Evolutionary conservation across 1,140 invertebrate species (phyloP), one percentile per base, ranked within the genome.

Genomic region (Mycetomoellerius zeteki): DNA sequence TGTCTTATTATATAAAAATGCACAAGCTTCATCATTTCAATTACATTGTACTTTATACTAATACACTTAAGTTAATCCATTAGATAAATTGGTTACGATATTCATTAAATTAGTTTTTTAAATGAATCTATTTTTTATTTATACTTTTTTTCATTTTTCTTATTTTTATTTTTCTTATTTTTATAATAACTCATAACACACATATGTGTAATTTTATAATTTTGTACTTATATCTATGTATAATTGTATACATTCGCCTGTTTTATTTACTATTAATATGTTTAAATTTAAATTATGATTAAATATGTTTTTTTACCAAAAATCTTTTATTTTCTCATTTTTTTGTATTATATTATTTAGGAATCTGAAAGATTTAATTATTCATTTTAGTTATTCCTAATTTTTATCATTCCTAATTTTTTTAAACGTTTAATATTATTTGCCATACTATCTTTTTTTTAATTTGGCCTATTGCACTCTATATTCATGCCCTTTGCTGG

Each of bases 401-500:
- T n/a, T n/a, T n/a, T n/a, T n/a, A n/a, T n/a, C n/a, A n/a, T n/a
- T n/a, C 30, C 16, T 4, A 33, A 60, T 56, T 37, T 4, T 21
- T 3, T 33, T 37, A 19, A 60, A 50, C 30, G 12, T 58, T 60
- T 73, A 73, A 33, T 37, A 7, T 33, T 6, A n/a, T 2, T 7
- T 37, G 16, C 7, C 2, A 19, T 8, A 14, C 19, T 14, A 12
- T 12, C 14, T 73, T 82, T 43, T 54, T 82, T 43, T 37, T 30
- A 37, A 56, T 56, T 24, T 37, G 30, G 37, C 5, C 47, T 69
- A 24, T 54, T 71, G 62, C 78, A 54, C n/a, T 69, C 21, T 54
- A 69, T 24, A 81, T 71, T 71, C 33, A 14, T 71, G 64, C 78
- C 52, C 65, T 81, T 71, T 37, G 21, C 65, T 24, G 50, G 10